These are phyloP conservation scores for Cactoblastis cactorum DNA, from an alignment of 2,888 invertebrate genomes.

Conservation along the genomic window DNA sequence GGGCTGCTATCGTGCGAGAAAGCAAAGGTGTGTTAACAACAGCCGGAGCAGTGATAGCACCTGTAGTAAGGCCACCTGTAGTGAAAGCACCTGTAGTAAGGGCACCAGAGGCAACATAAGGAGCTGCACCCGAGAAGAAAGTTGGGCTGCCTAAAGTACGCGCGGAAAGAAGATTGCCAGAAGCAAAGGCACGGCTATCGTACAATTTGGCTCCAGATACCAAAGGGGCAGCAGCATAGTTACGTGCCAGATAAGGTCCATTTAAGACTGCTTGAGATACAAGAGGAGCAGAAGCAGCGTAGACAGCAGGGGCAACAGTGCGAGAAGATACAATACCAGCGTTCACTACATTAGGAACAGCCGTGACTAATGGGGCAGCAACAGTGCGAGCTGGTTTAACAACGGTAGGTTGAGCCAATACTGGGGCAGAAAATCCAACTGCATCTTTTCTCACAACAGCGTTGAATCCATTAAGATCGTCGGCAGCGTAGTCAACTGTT, in stretches of 20 bases:
- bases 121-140: not conserved
- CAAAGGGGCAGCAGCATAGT: constrained; percentile 5
- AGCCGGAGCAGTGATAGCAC: not conserved
- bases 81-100: too few relatives aligned
- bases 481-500: constrained; percentile 78
- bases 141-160: not conserved
- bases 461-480: constrained; percentile 78
- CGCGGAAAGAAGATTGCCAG: constrained; percentile 18
- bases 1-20: not conserved
- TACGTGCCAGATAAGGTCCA: constrained; percentile 7
- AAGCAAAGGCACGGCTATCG: constrained; percentile 21
- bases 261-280: constrained; percentile 16
- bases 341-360: constrained; percentile 19
- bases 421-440: constrained; percentile 49
- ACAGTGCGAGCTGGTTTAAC: constrained; percentile 39
- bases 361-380: constrained; percentile 30
- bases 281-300: constrained; percentile 23
- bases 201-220: not conserved
- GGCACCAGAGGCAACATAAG: not conserved
- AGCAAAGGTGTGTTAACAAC: not conserved
- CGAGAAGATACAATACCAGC: constrained; percentile 14
- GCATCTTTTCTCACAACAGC: constrained; percentile 78
- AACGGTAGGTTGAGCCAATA: constrained; percentile 42
- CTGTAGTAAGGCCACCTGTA: too few relatives aligned
- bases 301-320: constrained; percentile 23